Evolutionary conservation across 2,113 vertebrate genomes (phyloP), one percentile per base, ranked within the genome.

Genomic region (Oncorhynchus mykiss): DNA sequence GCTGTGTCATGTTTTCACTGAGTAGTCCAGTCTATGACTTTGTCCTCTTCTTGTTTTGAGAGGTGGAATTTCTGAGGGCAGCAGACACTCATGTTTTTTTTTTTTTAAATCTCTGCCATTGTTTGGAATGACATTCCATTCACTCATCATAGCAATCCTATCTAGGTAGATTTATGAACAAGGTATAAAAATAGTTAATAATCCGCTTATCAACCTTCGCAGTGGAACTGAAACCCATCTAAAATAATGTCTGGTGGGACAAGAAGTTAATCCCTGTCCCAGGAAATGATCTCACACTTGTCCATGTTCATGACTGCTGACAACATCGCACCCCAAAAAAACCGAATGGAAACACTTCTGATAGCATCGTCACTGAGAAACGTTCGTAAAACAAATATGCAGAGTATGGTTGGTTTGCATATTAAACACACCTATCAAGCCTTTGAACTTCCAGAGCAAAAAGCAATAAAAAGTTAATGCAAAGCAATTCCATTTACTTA

Each of bases 81-180:
- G 9, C 14, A 18, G 29, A 39, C 27, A 64, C 69, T 85, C 78
- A 76, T 34, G 31, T 34, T 34, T 31, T 31, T 31, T 31, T 68
- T 73, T 71, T 39, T 31, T 45, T 27, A 78, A 87, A 86, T 84
- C 82, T 77, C 74, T 16, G 66, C 12, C 48, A 60, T 25, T 24
- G 67, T 31, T 71, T 34, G 59, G 20, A 27, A 76, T 76, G 70
- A 71, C 71, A 72, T 69, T 74, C 71, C 57, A 31, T 78, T 0
- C 16, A 54, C 1, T 18, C 16, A 18, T 54, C 51, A 54, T 54
- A 54, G 5, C 51, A 54, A 18, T 18, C 13, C 12, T 5, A 54
- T 54, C 16, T 18, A 54, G 13, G 16, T 54, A 16, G 51, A 54
- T 54, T 54, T 54, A 4, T 54, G 16, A 54, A 54, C 51, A 8